Evolutionary conservation across 2,888 invertebrate genomes (phyloP), one percentile per base, ranked within the genome.

Genomic region (Therioaphis trifolii): DNA sequence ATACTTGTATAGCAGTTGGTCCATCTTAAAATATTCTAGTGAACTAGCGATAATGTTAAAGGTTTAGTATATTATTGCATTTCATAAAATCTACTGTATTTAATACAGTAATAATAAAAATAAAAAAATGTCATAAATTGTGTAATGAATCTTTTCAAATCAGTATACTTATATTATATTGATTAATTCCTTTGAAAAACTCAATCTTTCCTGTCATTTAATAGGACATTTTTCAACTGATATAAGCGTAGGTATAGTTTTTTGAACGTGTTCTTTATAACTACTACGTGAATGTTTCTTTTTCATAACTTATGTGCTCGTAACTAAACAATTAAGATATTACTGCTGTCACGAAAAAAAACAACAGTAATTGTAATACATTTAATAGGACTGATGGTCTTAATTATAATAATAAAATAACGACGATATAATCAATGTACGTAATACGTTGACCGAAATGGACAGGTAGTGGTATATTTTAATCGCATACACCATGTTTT

Each of bases 11-110:
- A n/a, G n/a, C n/a, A n/a, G n/a, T n/a, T n/a, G n/a, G n/a, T n/a
- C n/a, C n/a, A n/a, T n/a, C n/a, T n/a, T n/a, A n/a, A n/a, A n/a
- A n/a, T n/a, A n/a, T n/a, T n/a, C n/a, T n/a, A n/a, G n/a, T n/a
- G n/a, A n/a, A n/a, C 15, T 49, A 5, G 46, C 18, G n/a, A n/a
- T 21, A 5, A n/a, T 21, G 3, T 3, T 58, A 15, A 27, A 29
- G 15, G n/a, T n/a, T n/a, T 61, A 61, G 15, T 15, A 7, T 1
- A 7, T 18, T 46, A 43, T 58, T 40, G 61, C 2, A 27, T 75
- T 75, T 75, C 43, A 75, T 61, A 75, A 75, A 18, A 46, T 75
- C 58, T n/a, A 27, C 55, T n/a, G n/a, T n/a, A n/a, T n/a, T n/a
- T n/a, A n/a, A n/a, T n/a, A n/a, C n/a, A n/a, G n/a, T n/a, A n/a